Evolutionary conservation across 2,888 invertebrate genomes (phyloP).

Genomic region (Volucella zonaria): DNA sequence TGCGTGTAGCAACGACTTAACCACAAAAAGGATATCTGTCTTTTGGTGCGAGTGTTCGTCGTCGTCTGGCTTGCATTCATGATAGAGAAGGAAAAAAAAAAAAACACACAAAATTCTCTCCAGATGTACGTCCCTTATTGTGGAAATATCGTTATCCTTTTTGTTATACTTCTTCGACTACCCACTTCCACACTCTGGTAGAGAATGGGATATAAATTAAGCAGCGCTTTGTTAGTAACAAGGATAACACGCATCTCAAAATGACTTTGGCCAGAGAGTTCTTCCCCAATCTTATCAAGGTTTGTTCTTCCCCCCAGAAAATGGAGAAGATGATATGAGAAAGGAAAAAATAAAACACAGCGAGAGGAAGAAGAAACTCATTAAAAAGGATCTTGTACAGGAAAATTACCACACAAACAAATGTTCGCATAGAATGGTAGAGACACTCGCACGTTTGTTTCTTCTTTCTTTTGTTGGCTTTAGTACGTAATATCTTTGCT

Average conservation of each 20-base stretch:
- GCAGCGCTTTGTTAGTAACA: constrained; percentile 39
- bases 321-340: not conserved
- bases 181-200: not conserved
- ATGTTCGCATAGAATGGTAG: constrained; percentile 13
- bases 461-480: not conserved
- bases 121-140: constrained; percentile 20
- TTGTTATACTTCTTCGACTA: not conserved
- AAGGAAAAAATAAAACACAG: not conserved
- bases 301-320: not conserved
- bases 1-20: constrained; percentile 1
- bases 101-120: constrained; percentile 37
- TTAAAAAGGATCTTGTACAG: constrained; percentile 58
- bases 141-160: constrained; percentile 29
- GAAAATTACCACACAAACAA: constrained; percentile 66
- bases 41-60: not conserved
- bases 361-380: constrained; percentile 50
- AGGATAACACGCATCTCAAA: constrained; percentile 54
- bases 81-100: constrained; percentile 22
- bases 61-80: constrained; percentile 39
- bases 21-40: constrained; percentile 50
- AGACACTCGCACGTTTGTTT: constrained; percentile 27
- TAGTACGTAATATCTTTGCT: too few species aligned
- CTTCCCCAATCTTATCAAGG: constrained; percentile 4
- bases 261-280: not conserved
- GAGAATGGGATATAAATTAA: constrained; percentile 56